Percentiles rank a stretch among this genome's conserved stretches.
Conservation (phyloP, 1,140 invertebrate species). For the Trachymyrmex cornetzi region DNA sequence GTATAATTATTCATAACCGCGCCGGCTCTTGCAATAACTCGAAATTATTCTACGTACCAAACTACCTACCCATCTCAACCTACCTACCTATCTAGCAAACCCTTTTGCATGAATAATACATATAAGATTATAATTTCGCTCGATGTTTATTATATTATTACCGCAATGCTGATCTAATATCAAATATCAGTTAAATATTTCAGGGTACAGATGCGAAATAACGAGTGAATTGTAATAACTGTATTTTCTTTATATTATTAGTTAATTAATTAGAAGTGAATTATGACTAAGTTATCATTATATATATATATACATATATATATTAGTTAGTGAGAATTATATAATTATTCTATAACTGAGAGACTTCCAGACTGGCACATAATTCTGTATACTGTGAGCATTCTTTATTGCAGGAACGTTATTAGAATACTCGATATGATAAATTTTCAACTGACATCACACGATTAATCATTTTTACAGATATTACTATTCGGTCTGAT, state of each 20-base stretch:
- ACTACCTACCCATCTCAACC: conserved; percentile 59
- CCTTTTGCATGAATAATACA: conserved; percentile 62
- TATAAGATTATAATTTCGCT: conserved; percentile 19
- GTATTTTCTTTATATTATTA: not conserved
- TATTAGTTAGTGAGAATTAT: not conserved
- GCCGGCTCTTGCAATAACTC: conserved; percentile 16
- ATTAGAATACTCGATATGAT: not conserved
- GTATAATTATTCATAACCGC: conserved; percentile 68
- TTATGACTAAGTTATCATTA: not conserved
- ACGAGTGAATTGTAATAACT: not conserved
- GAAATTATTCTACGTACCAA: conserved; percentile 58
- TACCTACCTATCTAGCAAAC: conserved; percentile 23
- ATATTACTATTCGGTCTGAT: conserved; percentile 64
- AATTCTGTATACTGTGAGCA: not conserved
- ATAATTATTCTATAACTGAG: not conserved
- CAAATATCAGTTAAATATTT: not conserved
- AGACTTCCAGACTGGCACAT: not conserved
- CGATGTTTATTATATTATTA: not conserved
- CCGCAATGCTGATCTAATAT: not conserved
- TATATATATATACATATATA: too few species aligned
- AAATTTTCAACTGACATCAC: not conserved
- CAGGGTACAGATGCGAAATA: not conserved
- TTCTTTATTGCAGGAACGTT: not conserved
- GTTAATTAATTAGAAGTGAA: not conserved
- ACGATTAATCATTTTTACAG: conserved; percentile 49